These are phyloP conservation scores for Oxycera nigricornis DNA, from an alignment of 2,888 invertebrate species.

Conservation along the genomic window DNA sequence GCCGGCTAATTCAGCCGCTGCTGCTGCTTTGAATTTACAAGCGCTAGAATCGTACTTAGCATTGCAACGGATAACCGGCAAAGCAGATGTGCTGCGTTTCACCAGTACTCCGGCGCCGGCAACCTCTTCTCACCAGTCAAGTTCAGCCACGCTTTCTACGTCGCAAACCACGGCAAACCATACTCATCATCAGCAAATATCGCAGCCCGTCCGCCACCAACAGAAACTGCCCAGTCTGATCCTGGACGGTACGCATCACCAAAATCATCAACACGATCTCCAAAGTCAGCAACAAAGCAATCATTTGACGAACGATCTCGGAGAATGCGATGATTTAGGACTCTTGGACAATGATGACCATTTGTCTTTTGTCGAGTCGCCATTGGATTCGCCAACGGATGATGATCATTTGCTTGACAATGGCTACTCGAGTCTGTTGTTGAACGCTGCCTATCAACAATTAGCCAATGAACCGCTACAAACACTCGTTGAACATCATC, in stretches of 20 bases:
- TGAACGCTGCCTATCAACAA: slow-evolving; percentile 68
- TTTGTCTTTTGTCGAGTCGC: slow-evolving; percentile 69
- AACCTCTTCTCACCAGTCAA: slow-evolving; percentile 4
- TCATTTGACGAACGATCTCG: slow-evolving; percentile 63
- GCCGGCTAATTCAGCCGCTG: slow-evolving; percentile 83
- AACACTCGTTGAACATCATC: slow-evolving; percentile 41
- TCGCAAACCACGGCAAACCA: background rate
- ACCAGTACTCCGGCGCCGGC: slow-evolving; percentile 45
- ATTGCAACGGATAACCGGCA: slow-evolving; percentile 77
- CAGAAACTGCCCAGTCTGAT: slow-evolving; percentile 41
- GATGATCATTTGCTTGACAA: slow-evolving; percentile 68
- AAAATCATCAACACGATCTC: slow-evolving; percentile 52
- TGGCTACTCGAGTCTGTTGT: slow-evolving; percentile 73
- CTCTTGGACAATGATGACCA: slow-evolving; percentile 79
- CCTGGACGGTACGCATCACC: slow-evolving; percentile 44
- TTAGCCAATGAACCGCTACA: slow-evolving; percentile 47
- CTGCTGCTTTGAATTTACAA: slow-evolving; percentile 83
- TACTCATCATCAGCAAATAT: slow-evolving; percentile 42
- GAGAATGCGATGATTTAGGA: slow-evolving; percentile 77
- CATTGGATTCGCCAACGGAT: slow-evolving; percentile 61
- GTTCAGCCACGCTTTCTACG: background rate
- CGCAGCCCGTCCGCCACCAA: slow-evolving; percentile 46
- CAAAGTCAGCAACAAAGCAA: slow-evolving; percentile 64
- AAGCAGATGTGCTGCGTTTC: slow-evolving; percentile 72
- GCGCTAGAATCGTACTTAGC: slow-evolving; percentile 86